These are phyloP conservation scores for Oreochromis tanganicae DNA, from an alignment of 2,113 vertebrate genomes.

Conservation along the genomic window DNA sequence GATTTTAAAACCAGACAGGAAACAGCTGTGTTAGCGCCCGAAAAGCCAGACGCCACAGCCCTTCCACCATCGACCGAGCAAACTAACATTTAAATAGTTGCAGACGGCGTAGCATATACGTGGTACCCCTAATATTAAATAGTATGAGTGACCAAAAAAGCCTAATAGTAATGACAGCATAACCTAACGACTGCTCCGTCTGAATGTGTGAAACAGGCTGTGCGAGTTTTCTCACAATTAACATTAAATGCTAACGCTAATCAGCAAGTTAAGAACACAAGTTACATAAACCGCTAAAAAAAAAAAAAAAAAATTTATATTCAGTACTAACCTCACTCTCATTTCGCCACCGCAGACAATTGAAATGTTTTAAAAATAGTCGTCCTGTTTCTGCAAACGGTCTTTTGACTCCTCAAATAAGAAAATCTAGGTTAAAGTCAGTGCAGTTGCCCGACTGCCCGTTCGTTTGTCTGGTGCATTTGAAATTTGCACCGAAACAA, in stretches of 20 bases:
- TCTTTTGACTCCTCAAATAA: background rate
- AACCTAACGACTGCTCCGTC: background rate
- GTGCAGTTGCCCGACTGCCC: background rate
- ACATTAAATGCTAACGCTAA: background rate
- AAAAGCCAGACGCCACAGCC: background rate
- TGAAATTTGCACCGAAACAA: constrained; percentile 50
- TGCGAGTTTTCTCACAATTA: background rate
- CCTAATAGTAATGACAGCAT: background rate
- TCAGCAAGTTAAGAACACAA: background rate
- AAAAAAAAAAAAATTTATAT: background rate
- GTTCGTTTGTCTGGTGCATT: constrained; percentile 17
- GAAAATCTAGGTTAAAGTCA: background rate
- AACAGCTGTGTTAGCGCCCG: background rate
- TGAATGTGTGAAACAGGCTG: background rate
- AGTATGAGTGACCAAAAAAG: fast-evolving
- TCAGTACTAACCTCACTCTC: constrained; percentile 59
- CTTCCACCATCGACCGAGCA: background rate
- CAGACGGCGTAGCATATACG: too few relatives aligned
- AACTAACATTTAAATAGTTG: background rate
- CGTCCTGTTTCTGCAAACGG: background rate
- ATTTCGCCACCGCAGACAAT: constrained; percentile 17
- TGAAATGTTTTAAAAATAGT: background rate
- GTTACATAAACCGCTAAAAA: background rate
- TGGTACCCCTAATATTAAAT: background rate
- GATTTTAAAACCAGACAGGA: background rate